Conservation (phyloP, 2,888 invertebrate genomes). For the Diloba caeruleocephala region DNA sequence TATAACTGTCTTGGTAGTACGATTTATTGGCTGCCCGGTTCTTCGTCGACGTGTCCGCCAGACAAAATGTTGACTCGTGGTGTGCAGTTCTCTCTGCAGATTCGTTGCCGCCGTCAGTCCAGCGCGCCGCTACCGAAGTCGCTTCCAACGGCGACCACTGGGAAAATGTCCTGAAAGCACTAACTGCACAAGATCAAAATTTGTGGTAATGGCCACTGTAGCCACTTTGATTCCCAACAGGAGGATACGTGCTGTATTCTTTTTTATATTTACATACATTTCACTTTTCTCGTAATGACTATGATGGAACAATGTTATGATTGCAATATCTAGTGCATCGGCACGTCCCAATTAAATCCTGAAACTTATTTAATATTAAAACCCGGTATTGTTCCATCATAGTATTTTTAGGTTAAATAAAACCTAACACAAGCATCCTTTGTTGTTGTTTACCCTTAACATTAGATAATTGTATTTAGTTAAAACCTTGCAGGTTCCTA, state of each 20-base stretch:
- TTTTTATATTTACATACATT: constrained; percentile 72
- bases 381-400: constrained; percentile 60
- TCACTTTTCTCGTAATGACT: constrained; percentile 46
- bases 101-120: constrained; percentile 80
- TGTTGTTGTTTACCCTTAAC: constrained; percentile 61
- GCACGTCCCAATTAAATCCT: not conserved
- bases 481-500: constrained; percentile 82
- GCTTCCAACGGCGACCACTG: constrained; percentile 91
- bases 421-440: constrained; percentile 67
- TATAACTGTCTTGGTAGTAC: constrained; percentile 19
- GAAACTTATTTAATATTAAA: not conserved
- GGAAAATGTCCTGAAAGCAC: constrained; percentile 90
- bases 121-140: constrained; percentile 89
- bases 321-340: no score
- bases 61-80: constrained; percentile 84
- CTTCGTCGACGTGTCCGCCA: constrained; percentile 53
- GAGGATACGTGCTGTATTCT: constrained; percentile 85
- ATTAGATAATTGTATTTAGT: constrained; percentile 50
- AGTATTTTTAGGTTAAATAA: constrained; percentile 69
- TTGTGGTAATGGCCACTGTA: constrained; percentile 88
- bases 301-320: constrained; percentile 39
- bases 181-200: constrained; percentile 87
- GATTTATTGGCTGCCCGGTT: constrained; percentile 41
- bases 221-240: constrained; percentile 71
- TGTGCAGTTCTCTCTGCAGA: constrained; percentile 89